phyloP scores from a whole-genome alignment of 1,140 invertebrate genomes.

The Myzus persicae region DNA sequence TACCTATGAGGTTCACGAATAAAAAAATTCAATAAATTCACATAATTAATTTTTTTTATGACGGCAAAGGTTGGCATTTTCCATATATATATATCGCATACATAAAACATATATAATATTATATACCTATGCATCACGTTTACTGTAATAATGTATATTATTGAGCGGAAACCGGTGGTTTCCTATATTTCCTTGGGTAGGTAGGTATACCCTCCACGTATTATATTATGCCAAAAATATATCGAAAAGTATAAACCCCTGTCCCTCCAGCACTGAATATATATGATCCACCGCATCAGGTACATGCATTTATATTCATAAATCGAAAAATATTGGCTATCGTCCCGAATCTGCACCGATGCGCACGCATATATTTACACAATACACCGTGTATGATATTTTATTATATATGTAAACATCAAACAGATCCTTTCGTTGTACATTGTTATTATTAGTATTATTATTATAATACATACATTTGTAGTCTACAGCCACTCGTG shows the following conservation, averaged over 20 bases:
- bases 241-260: neutral
- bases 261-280: neutral
- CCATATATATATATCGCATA: neutral
- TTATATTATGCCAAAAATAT: conserved; percentile 8
- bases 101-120: no score
- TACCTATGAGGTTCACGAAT: neutral
- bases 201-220: neutral
- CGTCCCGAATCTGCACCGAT: neutral
- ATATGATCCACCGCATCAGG: conserved; percentile 5
- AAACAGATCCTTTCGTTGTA: neutral
- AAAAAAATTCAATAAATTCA: conserved; percentile 14
- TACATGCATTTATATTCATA: conserved; percentile 11
- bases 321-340: conserved; percentile 4
- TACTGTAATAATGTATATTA: conserved; percentile 10
- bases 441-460: neutral
- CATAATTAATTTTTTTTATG: neutral
- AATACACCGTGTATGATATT: neutral
- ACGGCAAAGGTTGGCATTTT: neutral
- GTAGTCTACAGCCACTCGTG: neutral
- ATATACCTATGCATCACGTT: neutral
- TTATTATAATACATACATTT: neutral
- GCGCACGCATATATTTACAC: neutral
- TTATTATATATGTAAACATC: conserved; percentile 19
- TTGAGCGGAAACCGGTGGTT: neutral
- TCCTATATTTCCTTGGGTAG: neutral